Base-by-base conservation (phyloP, 2,113 vertebrate genomes). In the Gymnogyps californianus region DNA sequence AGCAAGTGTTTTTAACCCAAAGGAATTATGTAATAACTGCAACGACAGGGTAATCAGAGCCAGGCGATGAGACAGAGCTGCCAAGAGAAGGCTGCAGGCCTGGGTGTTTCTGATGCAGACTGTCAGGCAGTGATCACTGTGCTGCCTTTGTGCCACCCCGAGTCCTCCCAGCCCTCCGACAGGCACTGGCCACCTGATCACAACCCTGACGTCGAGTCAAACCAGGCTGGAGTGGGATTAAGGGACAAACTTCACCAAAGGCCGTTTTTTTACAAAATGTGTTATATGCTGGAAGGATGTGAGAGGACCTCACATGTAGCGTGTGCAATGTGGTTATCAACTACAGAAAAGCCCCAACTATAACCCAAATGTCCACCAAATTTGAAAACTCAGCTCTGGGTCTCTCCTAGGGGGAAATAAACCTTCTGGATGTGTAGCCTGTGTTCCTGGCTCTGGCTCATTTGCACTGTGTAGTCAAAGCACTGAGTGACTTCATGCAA, bases 201-300 rank as follows among this genome's bases (percentile, higher is more conserved):
- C 38, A 54, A 38, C 34, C 22, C 10, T 0, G 0, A 17, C 2
- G 2, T 16, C 4, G 3, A 25, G n/a, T 38, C 44, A 72, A 82
- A 77, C 34, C 26, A 59, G 54, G 21, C 32, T 87, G 47, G 55
- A 78, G 13, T 18, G 38, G 29, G 13, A 54, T 84, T 64, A 80
- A 91, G 54, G 46, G 24, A 40, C 42, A 83, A 94, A 83, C 8
- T 72, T 82, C 32, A 83, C 40, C 29, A 46, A 87, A 87, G 20
- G 16, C 17, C 28, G 0, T 46, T 46, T 75, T 42, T 62, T 67
- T 32, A 10, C 31, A 57, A 64, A 75, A 72, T 38, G 5, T 55
- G 7, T 36, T 77, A 5, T 26, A 7, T 32, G 15, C 19, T 61
- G 38, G 36, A 84, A 77, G 13, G 36, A 25, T 75, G 31, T 3